Base-by-base conservation (phyloP, 2,888 invertebrate species). In the Venusia cambrica region DNA sequence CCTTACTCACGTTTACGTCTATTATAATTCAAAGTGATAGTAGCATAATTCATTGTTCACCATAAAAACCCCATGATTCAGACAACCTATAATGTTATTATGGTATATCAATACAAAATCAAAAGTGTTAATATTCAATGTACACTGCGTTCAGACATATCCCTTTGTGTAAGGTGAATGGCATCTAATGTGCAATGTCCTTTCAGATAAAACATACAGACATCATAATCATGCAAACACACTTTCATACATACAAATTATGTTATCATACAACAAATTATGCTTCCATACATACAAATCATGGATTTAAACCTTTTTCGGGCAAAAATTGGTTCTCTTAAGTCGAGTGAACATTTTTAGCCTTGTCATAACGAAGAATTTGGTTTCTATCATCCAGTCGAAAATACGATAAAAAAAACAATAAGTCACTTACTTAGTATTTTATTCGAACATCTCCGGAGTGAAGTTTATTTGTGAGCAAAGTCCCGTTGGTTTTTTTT, bases 151-250 rank as follows among this genome's bases (percentile, higher is more conserved):
- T 73, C 71, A 58, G 62, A 72, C 71, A 73, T 63, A 62, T 63
- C 57, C 67, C 74, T 77, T 79, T 79, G 77, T 76, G 64, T 47
- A 50, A 59, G 75, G 75, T 75, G 70, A 69, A 60, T 73, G 74
- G 48, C 66, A 57, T 33, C 41, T 48, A 40, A 37, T 41, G 36
- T 14, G 14, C n/a, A 13, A 30, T 21, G 25, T 12, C 12, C 11
- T 38, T 9, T 40, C 10, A 11, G 24, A 36, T 25, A 11, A 11
- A 9, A 22, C 22, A 24, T 14, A 11, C 28, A 27, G 18, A 18
- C 19, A 14, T 6, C n/a, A 13, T 9, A 17, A 17, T 6, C 6
- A 26, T 17, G 8, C 12, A 3, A 17, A 10, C 5, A 17, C 5
- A 17, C 17, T 18, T 27, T 17, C 7, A 7, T 17, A 12, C 27